These are phyloP conservation scores for Pyralis farinalis DNA, from an alignment of 2,888 invertebrate species.

Conservation along the genomic window DNA sequence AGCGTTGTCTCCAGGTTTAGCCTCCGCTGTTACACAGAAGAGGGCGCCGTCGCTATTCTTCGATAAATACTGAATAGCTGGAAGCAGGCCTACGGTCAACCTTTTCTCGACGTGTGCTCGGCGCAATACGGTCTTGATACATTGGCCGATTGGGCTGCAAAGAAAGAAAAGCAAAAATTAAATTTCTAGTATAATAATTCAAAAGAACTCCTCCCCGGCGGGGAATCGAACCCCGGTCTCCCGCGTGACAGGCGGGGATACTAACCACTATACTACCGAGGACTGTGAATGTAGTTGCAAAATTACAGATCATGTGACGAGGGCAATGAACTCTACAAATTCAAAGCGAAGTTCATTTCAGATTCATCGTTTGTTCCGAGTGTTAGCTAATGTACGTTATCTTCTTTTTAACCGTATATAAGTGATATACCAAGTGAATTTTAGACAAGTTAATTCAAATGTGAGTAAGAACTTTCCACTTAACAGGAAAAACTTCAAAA, in stretches of 20 bases:
- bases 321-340: conserved; percentile 3
- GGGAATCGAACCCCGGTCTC: conserved; percentile 82
- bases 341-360: conserved; percentile 1
- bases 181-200: neutral
- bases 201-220: conserved; percentile 55
- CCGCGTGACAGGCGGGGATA: conserved; percentile 82
- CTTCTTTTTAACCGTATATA: no score
- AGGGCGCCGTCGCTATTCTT: conserved; percentile 82
- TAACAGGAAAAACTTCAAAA: no score
- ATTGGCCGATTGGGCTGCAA: conserved; percentile 72
- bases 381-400: no score
- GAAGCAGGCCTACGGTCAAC: conserved; percentile 83
- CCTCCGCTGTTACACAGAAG: conserved; percentile 85
- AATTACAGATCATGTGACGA: conserved; percentile 1
- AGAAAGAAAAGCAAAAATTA: conserved; percentile 27
- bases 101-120: conserved; percentile 79
- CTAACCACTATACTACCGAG: conserved; percentile 81
- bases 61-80: conserved; percentile 82
- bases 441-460: no score
- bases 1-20: conserved; percentile 85
- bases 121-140: conserved; percentile 76
- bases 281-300: neutral
- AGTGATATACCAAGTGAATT: no score
- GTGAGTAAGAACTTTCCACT: no score
- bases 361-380: no score